Base-by-base conservation (phyloP, 2,113 vertebrate species). In the Scalopus aquaticus region DNA sequence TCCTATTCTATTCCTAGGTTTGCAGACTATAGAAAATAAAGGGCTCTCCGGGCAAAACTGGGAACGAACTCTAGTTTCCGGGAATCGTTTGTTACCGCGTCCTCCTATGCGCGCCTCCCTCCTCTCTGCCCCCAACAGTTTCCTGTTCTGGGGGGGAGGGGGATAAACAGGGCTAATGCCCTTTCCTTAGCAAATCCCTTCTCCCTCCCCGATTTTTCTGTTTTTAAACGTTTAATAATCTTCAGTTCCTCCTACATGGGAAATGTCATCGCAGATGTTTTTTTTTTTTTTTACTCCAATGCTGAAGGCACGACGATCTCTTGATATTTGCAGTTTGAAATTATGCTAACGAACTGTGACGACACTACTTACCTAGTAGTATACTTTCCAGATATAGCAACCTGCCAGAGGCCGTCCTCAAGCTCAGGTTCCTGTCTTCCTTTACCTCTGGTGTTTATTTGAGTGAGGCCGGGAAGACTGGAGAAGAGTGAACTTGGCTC, bases 11-110 rank as follows among this genome's bases (percentile, higher is more conserved):
- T 15, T 35, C 9, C 46, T 10, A 73, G 81, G 78, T 51, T 88
- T 92, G 49, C 85, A 58, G 65, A 89, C 89, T 96, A 49, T 77
- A 56, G 60, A 72, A 90, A 93, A 91, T 94, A 92, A 96, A 96
- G 96, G 96, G 90, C 95, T 96, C 26, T 79, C 80, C 1, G 28
- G 83, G 79, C 67, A 77, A 73, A 60, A 62, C 54, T 62, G 87
- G 96, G 78, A 64, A 42, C 28, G 3, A 78, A 37, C 58, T 0
- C 17, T 44, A 78, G n/a, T 88, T 93, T 94, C 94, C 37, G 54
- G 67, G 73, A 74, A 78, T 67, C 81, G 16, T 95, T 89, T 35
- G 70, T 95, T 32, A 58, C 54, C 24, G n/a, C 5, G 78, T 30
- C 49, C 72, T 60, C 32, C 26, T 4, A 0, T 8, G 22, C 46